Percentiles rank a stretch among this genome's conserved stretches.
phyloP scores from a whole-genome alignment of 1,140 invertebrate genomes.

The Macrobrachium nipponense region DNA sequence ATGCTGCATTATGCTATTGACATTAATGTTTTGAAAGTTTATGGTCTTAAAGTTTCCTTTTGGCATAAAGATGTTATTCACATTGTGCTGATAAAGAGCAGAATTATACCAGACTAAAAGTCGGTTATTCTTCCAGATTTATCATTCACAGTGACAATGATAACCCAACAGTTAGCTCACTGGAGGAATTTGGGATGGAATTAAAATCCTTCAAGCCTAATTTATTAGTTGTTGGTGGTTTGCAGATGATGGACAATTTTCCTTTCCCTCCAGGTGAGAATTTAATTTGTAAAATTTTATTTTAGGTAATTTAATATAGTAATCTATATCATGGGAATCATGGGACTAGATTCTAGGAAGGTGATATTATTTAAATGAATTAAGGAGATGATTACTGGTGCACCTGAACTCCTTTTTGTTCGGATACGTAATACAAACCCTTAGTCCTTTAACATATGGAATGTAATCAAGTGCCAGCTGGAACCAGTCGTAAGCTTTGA shows the following conservation, averaged over 20 bases:
- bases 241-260: slow-evolving; percentile 93
- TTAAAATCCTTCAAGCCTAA: slow-evolving; percentile 78
- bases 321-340: background rate
- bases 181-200: slow-evolving; percentile 78
- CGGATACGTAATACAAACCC: too few species aligned
- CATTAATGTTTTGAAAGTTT: too few species aligned
- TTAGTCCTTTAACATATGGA: too few species aligned
- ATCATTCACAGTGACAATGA: slow-evolving; percentile 88
- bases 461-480: too few species aligned
- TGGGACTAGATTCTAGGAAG: background rate
- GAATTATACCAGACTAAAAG: background rate
- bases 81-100: background rate
- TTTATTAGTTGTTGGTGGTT: slow-evolving; percentile 83
- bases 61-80: background rate
- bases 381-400: too few species aligned
- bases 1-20: too few species aligned
- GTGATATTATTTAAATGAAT: background rate
- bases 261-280: slow-evolving; percentile 76
- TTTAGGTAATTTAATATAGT: background rate
- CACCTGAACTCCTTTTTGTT: background rate
- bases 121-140: slow-evolving; percentile 72
- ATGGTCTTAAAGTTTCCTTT: background rate
- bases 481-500: too few species aligned
- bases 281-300: background rate
- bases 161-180: slow-evolving; percentile 81